phyloP scores from a whole-genome alignment of 1,140 invertebrate species.

The Drosophila tristis region DNA sequence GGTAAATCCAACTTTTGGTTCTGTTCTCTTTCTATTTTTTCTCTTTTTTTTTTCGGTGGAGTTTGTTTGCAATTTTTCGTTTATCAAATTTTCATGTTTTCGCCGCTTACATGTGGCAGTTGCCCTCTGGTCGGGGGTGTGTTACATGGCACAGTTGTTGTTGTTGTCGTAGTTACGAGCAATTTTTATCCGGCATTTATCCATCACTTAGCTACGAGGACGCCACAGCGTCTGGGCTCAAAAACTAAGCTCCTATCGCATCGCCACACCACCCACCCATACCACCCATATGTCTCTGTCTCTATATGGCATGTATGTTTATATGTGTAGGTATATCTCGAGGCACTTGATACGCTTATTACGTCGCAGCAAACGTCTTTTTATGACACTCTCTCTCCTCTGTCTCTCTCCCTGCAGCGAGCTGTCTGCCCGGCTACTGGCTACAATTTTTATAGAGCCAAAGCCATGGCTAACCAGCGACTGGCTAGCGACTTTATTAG shows the following conservation, averaged over 20 bases:
- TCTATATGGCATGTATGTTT: conserved; percentile 16
- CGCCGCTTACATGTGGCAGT: not conserved
- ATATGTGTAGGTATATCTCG: conserved; percentile 33
- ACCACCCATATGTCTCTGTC: conserved; percentile 10
- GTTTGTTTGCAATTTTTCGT: conserved; percentile 63
- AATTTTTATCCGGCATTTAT: conserved; percentile 81
- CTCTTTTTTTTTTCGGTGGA: conserved; percentile 10
- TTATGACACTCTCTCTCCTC: conserved; percentile 58
- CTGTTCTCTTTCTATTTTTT: conserved; percentile 26
- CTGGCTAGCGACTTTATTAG: conserved; percentile 74
- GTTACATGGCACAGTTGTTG: not conserved
- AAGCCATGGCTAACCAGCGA: conserved; percentile 4
- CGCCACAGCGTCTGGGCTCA: conserved; percentile 49
- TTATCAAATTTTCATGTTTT: conserved; percentile 81
- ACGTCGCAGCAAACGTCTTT: conserved; percentile 67
- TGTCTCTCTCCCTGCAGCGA: conserved; percentile 6
- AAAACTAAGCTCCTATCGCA: conserved; percentile 50
- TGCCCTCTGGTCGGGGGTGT: conserved; percentile 10
- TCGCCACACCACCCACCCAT: conserved; percentile 5
- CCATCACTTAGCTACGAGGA: conserved; percentile 73
- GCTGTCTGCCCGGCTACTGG: conserved; percentile 19
- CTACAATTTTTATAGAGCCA: conserved; percentile 63
- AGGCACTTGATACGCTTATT: conserved; percentile 81
- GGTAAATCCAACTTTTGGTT: conserved; percentile 63
- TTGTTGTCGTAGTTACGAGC: conserved; percentile 72